phyloP scores from a whole-genome alignment of 2,113 vertebrate genomes.

The Thamnophis sirtalis region DNA sequence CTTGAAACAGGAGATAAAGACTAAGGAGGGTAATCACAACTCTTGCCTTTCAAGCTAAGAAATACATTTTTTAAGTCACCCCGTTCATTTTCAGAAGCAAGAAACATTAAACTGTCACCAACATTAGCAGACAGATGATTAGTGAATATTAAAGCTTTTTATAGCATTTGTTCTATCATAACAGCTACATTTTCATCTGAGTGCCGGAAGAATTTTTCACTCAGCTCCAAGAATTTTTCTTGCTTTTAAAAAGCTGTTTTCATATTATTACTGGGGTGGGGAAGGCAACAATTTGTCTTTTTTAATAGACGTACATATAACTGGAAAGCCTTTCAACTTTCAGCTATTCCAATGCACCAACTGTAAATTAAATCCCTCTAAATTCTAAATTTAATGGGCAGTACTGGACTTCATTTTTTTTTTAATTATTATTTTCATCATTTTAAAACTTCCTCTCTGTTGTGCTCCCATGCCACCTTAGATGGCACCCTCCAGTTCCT shows the following conservation, averaged over 20 bases:
- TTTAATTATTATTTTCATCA: background rate
- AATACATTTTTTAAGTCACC: background rate
- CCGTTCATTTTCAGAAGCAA: background rate
- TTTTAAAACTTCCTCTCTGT: background rate
- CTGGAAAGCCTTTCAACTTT: background rate
- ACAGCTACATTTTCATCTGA: background rate
- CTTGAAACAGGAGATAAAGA: background rate
- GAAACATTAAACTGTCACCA: background rate
- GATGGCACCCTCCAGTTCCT: background rate
- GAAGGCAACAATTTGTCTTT: background rate
- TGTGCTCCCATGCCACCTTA: background rate
- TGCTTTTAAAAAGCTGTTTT: background rate
- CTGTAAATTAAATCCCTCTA: background rate
- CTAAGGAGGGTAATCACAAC: background rate
- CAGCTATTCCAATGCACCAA: background rate
- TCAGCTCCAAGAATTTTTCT: background rate
- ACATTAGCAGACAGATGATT: background rate
- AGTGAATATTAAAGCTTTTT: background rate
- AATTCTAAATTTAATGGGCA: conserved; percentile 10
- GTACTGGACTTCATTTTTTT: background rate
- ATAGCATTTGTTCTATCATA: background rate
- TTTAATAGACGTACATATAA: background rate
- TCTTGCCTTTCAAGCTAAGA: background rate
- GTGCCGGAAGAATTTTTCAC: background rate
- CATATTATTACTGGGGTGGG: background rate